Evolutionary conservation across 2,888 invertebrate genomes (phyloP).

Genomic region (Orthosia incerta): DNA sequence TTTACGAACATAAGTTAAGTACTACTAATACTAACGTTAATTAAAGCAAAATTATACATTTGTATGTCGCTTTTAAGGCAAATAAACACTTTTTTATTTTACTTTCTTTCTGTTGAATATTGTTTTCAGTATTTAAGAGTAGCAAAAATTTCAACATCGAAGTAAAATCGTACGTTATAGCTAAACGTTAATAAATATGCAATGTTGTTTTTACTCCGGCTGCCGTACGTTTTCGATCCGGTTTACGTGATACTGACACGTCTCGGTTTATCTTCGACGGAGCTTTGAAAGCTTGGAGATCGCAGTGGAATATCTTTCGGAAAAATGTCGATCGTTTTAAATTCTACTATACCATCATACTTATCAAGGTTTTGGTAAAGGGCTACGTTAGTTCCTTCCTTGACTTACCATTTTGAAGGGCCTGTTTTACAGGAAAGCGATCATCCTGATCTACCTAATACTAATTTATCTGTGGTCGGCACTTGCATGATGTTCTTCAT

Average conservation of each 20-base stretch:
- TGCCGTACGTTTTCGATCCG: constrained; percentile 14
- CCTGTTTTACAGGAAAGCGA: not conserved
- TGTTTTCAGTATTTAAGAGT: too few relatives aligned
- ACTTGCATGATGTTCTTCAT: too few relatives aligned
- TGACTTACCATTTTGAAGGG: not conserved
- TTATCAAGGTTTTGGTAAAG: not conserved
- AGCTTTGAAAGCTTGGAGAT: constrained; percentile 5
- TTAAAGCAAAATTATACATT: too few relatives aligned
- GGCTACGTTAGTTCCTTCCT: not conserved
- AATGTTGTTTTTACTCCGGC: not conserved
- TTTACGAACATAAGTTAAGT: too few relatives aligned
- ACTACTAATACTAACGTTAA: too few relatives aligned
- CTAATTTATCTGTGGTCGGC: too few relatives aligned
- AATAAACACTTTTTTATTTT: too few relatives aligned
- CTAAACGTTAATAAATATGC: not conserved
- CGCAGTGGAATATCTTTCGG: not conserved
- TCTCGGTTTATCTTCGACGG: not conserved
- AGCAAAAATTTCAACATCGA: not conserved
- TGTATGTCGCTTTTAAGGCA: too few relatives aligned
- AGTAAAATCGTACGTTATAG: not conserved
- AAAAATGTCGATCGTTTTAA: not conserved
- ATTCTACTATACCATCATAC: not conserved
- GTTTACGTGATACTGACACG: constrained; percentile 9
- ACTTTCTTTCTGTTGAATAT: too few relatives aligned
- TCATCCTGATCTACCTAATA: too few relatives aligned